phyloP scores from a whole-genome alignment of 2,888 invertebrate genomes.

The Xanthia icteritia region DNA sequence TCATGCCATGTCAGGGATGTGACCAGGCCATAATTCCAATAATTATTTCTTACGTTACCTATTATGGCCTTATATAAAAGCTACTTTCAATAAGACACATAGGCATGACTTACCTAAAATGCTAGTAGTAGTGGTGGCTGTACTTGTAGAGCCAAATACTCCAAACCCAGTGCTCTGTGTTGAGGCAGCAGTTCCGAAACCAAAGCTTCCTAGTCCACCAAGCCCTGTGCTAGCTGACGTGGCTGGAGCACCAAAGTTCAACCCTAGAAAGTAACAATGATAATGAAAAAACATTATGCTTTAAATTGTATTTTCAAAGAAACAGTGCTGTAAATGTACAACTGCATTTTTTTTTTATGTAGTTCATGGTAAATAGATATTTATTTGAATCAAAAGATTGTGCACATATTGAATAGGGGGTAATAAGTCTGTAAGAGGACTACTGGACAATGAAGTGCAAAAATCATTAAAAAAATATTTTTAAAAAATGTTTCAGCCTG shows the following conservation, averaged over 20 bases:
- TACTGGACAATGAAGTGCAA: no score
- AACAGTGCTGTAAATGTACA: background rate
- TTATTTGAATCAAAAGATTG: background rate
- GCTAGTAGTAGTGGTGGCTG: conserved; percentile 76
- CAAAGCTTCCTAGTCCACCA: conserved; percentile 82
- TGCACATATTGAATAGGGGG: background rate
- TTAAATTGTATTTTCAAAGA: background rate
- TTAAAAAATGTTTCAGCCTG: background rate
- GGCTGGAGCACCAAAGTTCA: conserved; percentile 75
- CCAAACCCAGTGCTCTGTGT: conserved; percentile 76
- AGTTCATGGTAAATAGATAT: background rate
- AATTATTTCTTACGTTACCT: background rate
- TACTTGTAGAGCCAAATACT: conserved; percentile 74
- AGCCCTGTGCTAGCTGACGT: conserved; percentile 78
- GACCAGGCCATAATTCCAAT: background rate
- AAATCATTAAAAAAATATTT: no score
- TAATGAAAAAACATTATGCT: background rate
- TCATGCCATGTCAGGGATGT: background rate
- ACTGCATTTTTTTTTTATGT: background rate
- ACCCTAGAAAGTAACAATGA: conserved; percentile 59
- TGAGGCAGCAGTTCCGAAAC: conserved; percentile 76
- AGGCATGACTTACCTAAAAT: conserved; percentile 80
- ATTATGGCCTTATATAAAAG: background rate
- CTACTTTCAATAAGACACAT: background rate
- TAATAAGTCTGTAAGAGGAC: background rate